phyloP scores from a whole-genome alignment of 2,888 invertebrate genomes.

The Helicoverpa assulta region DNA sequence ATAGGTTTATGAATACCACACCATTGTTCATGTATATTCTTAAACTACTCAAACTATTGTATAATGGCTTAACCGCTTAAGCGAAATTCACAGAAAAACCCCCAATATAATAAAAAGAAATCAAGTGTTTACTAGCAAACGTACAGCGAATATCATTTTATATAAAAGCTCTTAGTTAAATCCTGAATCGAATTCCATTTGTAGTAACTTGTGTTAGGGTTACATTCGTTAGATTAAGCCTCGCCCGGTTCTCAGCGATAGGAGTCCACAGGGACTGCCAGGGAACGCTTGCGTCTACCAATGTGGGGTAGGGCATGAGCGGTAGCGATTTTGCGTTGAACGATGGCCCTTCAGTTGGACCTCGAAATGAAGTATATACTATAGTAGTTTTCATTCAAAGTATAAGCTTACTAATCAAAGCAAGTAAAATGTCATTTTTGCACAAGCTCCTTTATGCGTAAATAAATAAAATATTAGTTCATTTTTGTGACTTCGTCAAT shows the following conservation, averaged over 20 bases:
- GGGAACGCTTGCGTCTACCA: conserved; percentile 71
- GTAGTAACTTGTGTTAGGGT: conserved; percentile 84
- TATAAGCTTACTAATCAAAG: too few species aligned
- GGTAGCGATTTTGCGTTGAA: neutral
- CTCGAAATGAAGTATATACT: too few species aligned
- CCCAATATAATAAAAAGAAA: conserved; percentile 49
- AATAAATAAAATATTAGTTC: too few species aligned
- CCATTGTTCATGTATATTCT: neutral
- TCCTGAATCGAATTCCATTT: conserved; percentile 86
- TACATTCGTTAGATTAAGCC: conserved; percentile 86
- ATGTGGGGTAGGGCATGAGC: conserved; percentile 52
- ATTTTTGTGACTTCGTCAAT: too few species aligned
- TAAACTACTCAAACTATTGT: neutral
- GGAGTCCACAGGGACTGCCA: conserved; percentile 80
- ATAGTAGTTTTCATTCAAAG: too few species aligned
- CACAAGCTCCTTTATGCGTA: too few species aligned
- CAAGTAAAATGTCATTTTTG: too few species aligned
- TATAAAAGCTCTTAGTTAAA: conserved; percentile 84
- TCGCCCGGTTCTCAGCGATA: conserved; percentile 82
- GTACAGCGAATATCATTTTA: conserved; percentile 65
- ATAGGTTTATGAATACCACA: neutral
- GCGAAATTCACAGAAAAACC: conserved; percentile 32
- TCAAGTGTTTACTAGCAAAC: conserved; percentile 50
- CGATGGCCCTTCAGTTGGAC: too few species aligned
- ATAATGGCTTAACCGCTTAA: conserved; percentile 8